These are phyloP conservation scores for Rutilus rutilus DNA, from an alignment of 2,113 vertebrate genomes.

Conservation along the genomic window DNA sequence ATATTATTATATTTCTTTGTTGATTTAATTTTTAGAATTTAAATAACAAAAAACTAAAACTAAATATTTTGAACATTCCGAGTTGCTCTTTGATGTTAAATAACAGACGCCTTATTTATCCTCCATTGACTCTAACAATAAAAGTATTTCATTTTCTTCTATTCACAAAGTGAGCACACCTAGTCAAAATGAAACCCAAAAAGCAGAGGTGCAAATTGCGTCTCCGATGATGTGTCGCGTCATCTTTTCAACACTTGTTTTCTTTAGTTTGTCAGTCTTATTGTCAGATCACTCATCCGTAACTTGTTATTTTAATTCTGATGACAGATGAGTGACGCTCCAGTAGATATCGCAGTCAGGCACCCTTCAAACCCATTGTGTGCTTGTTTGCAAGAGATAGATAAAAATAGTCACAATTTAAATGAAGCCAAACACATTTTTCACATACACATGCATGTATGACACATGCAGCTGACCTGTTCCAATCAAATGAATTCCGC, in stretches of 20 bases:
- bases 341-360: conserved; percentile 16
- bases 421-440: conserved; percentile 23
- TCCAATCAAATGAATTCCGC: background rate
- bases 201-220: conserved; percentile 34
- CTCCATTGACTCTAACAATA: background rate
- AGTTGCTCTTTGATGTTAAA: background rate
- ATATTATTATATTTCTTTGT: background rate
- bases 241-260: conserved; percentile 54
- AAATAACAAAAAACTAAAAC: background rate
- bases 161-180: background rate
- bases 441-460: background rate
- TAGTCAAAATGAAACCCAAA: background rate
- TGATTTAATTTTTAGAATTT: background rate
- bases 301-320: conserved; percentile 47
- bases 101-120: background rate
- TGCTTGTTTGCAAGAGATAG: background rate
- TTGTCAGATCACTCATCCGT: conserved; percentile 55
- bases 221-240: conserved; percentile 48
- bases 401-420: conserved; percentile 34
- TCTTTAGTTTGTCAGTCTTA: conserved; percentile 51
- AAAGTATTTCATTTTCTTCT: background rate
- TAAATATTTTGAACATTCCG: background rate
- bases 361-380: conserved; percentile 27
- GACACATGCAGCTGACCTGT: conserved; percentile 19
- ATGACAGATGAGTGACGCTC: conserved; percentile 50